Evolutionary conservation across 2,888 invertebrate genomes (phyloP), one percentile per base, ranked within the genome.

Genomic region (Hydrotaea diabolus): DNA sequence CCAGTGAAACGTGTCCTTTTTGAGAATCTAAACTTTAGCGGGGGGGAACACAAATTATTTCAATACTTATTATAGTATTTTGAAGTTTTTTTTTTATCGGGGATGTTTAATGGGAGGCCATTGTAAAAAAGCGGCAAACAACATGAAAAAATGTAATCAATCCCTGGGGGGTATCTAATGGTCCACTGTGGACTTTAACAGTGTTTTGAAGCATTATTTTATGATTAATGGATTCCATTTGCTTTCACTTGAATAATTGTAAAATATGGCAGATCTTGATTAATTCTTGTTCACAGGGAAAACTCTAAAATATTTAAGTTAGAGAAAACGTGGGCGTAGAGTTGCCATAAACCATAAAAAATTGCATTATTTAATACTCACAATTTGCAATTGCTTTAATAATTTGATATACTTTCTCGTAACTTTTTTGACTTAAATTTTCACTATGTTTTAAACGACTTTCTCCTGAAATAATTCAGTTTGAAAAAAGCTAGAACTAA

Each of bases 1-100:
- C 69, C 3, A 39, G 72, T 62, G 77, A 62, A 21, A 39, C 5
- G 57, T 77, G 57, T 72, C 57, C 76, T 77, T 62, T 64, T 46
- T 43, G 7, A 64, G 9, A n/a, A 17, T 1, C n/a, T n/a, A 64
- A 64, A 59, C 13, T 59, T 59, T 1, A n/a, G 2, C 0, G 4
- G 2, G 64, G 7, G 4, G 2, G 64, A 1, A 21, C 55, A 11
- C 31, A 31, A 31, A 31, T 31, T 31, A 31, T 31, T 31, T 31
- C 26, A 59, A 19, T 7, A 59, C 59, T 59, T 11, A 21, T 3
- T 26, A 9, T 23, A 26, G 0, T 21, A 11, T 55, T 59, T 59
- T 59, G n/a, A n/a, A n/a, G n/a, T n/a, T 57, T 59, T 23, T 26
- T 15, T 59, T 59, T 23, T 59, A 59, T 59, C 26, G 21, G 23